These are phyloP conservation scores for Danaus chrysippus DNA, from an alignment of 2,888 invertebrate genomes.

Conservation along the genomic window DNA sequence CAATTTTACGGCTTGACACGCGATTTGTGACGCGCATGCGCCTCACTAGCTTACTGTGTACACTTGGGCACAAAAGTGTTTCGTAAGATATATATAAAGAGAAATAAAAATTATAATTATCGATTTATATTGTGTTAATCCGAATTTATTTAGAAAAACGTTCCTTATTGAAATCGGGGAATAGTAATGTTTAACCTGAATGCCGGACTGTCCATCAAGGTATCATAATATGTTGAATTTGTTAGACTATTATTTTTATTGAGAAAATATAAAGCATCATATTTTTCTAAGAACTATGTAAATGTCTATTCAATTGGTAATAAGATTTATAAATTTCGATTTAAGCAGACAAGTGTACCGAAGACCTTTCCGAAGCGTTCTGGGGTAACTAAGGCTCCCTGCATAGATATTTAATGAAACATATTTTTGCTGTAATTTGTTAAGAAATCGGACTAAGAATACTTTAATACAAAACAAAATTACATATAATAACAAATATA, in stretches of 20 bases:
- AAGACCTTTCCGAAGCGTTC: background rate
- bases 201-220: too few species aligned
- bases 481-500: background rate
- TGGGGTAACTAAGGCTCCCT: constrained; percentile 3
- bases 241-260: too few species aligned
- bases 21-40: constrained; percentile 68
- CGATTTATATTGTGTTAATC: too few species aligned
- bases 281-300: too few species aligned
- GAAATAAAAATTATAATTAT: too few species aligned
- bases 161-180: too few species aligned
- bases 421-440: background rate
- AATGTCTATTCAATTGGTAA: too few species aligned
- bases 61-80: constrained; percentile 11
- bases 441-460: too few species aligned
- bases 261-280: too few species aligned
- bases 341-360: background rate
- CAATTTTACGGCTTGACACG: constrained; percentile 65
- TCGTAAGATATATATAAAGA: background rate
- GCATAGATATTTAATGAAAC: constrained; percentile 4
- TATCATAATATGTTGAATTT: too few species aligned
- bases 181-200: too few species aligned
- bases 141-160: too few species aligned
- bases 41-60: constrained; percentile 29
- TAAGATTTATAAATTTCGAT: background rate
- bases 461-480: background rate